Conservation (phyloP, 2,113 vertebrate genomes). For the Centrocercus urophasianus region DNA sequence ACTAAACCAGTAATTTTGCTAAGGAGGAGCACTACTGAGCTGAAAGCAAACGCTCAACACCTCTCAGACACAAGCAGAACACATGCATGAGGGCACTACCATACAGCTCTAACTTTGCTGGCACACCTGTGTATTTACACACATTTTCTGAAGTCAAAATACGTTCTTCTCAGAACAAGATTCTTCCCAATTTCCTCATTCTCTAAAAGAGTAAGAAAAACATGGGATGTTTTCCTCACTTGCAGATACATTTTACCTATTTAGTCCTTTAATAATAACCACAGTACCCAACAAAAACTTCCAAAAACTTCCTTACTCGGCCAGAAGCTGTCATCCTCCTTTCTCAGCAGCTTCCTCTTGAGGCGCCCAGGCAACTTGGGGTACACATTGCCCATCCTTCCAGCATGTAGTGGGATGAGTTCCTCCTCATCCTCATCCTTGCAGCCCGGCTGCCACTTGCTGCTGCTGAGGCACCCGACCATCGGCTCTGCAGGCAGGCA, state of each 20-base stretch:
- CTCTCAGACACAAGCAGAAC: not conserved
- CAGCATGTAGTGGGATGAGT: conserved; percentile 70
- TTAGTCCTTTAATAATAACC: not conserved
- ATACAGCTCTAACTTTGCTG: not conserved
- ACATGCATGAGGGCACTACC: not conserved
- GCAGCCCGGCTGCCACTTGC: conserved; percentile 76
- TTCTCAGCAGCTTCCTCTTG: conserved; percentile 81
- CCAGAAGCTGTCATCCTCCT: conserved; percentile 83
- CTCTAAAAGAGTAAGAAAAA: not conserved
- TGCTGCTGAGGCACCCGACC: conserved; percentile 83
- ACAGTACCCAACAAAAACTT: not conserved
- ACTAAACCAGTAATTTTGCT: conserved; percentile 19
- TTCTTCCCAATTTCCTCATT: not conserved
- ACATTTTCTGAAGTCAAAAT: not conserved
- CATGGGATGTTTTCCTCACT: not conserved
- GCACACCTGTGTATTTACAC: not conserved
- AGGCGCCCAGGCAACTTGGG: conserved; percentile 72
- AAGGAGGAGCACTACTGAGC: conserved; percentile 10
- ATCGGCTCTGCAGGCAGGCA: conserved; percentile 81
- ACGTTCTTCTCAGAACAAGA: not conserved
- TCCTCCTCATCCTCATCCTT: conserved; percentile 80
- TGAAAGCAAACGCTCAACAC: not conserved
- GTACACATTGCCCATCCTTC: conserved; percentile 82
- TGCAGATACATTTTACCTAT: not conserved
- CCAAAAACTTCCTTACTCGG: conserved; percentile 77